Base-by-base conservation (phyloP, 2,113 vertebrate genomes). In the Origma solitaria region DNA sequence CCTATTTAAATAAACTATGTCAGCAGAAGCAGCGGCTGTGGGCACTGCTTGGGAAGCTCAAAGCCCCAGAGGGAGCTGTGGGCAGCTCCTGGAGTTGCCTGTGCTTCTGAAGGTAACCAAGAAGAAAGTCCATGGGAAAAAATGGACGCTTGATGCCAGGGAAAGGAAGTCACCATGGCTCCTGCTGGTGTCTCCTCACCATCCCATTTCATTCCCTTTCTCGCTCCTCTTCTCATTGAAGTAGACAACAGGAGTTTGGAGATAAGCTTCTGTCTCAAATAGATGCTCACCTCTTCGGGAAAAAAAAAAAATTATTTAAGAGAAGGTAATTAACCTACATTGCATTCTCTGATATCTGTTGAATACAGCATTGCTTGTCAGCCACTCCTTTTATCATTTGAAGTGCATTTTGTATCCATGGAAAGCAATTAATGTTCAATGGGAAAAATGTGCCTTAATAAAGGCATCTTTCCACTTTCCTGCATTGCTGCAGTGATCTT, bases 1-100 rank as follows among this genome's bases (percentile, higher is more conserved):
- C 58, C 79, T 44, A 66, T 93, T 92, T 86, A 94, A 92, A 96
- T 88, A 88, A 90, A 88, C 50, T 62, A 47, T 3, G 6, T 81
- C 76, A 90, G 62, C 82, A 72, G 75, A 19, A 94, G 49, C 44
- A 51, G 71, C 0, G 0, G 66, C 50, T 90, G 88, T 3, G n/a
- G 72, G 15, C 45, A 72, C 50, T 0, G 0, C 72, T 69, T n/a
- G 75, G 93, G 85, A 90, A 93, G 73, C 79, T 79, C 61, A 72
- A 53, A 86, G 72, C 49, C 89, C 70, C 17, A 15, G 73, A 71
- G 83, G 73, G 65, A 92, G 25, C 38, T 90, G 86, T 56, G 77
- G 91, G 69, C 57, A 93, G 51, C 21, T 92, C 49, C 60, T 71
- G 62, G 56, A 1, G 0, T 44, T 71, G 45, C 51, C 40, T 44